These are phyloP conservation scores for Morus bassanus DNA, from an alignment of 2,797 vertebrate genomes.

Conservation along the genomic window DNA sequence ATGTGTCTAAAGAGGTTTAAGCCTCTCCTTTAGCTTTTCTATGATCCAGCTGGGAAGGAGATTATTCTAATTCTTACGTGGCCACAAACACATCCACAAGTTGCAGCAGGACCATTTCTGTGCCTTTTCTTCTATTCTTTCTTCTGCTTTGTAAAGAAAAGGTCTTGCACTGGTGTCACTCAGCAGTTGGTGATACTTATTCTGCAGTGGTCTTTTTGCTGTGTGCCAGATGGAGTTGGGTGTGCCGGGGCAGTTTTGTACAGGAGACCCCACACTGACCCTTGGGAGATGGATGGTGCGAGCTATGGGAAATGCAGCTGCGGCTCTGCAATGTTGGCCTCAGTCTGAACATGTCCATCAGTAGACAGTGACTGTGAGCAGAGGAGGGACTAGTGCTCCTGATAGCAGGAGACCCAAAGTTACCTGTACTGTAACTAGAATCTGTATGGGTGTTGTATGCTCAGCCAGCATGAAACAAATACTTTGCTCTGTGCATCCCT, in stretches of 20 bases:
- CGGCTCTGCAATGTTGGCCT: neutral
- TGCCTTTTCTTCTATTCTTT: neutral
- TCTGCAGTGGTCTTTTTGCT: neutral
- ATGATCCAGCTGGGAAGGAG: rapidly evolving
- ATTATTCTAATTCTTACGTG: neutral
- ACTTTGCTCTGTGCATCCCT: neutral
- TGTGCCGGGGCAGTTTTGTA: rapidly evolving
- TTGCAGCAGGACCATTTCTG: neutral
- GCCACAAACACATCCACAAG: neutral
- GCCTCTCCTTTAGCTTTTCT: neutral
- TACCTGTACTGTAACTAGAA: neutral
- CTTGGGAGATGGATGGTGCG: rapidly evolving
- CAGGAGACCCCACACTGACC: neutral
- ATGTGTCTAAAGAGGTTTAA: neutral
- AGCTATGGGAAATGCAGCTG: rapidly evolving
- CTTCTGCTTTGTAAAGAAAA: neutral
- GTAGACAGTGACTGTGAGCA: neutral
- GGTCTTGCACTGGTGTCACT: neutral
- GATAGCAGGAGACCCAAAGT: too few species aligned
- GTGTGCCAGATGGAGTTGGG: neutral
- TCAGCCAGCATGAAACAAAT: rapidly evolving
- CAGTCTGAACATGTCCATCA: rapidly evolving
- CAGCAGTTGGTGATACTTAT: neutral
- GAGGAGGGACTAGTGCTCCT: neutral
- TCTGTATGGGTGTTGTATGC: rapidly evolving